Base-by-base conservation (phyloP, 2,797 vertebrate species). In the Avahi laniger region DNA sequence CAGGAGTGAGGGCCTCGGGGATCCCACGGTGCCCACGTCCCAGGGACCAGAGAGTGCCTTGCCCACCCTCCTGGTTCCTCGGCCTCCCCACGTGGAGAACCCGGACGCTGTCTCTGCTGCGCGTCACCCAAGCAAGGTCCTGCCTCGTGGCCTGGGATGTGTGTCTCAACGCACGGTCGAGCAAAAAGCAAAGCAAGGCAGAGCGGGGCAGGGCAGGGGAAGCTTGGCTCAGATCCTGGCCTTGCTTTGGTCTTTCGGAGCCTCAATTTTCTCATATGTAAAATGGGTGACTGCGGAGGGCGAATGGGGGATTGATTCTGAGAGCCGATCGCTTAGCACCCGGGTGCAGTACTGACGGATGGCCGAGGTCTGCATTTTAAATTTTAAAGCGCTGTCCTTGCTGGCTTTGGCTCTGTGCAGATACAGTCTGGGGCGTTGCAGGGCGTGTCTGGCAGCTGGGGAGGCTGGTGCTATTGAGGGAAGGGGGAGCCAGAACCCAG, bases 21-120 rank as follows among this genome's bases (percentile, higher is more conserved):
- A 67, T 3, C 4, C 52, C 11, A 5, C 0, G 14, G 7, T 43
- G 20, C 28, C 41, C 0, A 2, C 9, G 24, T 67, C 26, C 13
- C 4, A 8, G 22, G 17, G 14, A 4, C 17, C 3, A 9, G 11
- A 33, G 4, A 52, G 73, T 8, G 20, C 48, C 33, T 63, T 0
- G 0, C 5, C 48, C 48, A 1, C 11, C n/a, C 65, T 65, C 63
- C 72, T 10, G 41, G 20, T 28, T 41, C 63, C 26, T 8, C 8
- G 7, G 12, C 33, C 46, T 2, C 28, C 70, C 10, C 15, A 54
- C 46, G 10, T 63, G 63, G 46, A 59, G 79, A 79, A 18, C 12
- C 2, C 48, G 2, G n/a, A 12, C 0, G 0, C 69, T 1, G 0
- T 14, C 20, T 88, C 35, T 61, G 24, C 22, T 0, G 20, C 79